Evolutionary conservation across 64 coral and sea anemone genomes (phyloP), one percentile per base, ranked within the genome.

Genomic region (Platygyra sinensis): DNA sequence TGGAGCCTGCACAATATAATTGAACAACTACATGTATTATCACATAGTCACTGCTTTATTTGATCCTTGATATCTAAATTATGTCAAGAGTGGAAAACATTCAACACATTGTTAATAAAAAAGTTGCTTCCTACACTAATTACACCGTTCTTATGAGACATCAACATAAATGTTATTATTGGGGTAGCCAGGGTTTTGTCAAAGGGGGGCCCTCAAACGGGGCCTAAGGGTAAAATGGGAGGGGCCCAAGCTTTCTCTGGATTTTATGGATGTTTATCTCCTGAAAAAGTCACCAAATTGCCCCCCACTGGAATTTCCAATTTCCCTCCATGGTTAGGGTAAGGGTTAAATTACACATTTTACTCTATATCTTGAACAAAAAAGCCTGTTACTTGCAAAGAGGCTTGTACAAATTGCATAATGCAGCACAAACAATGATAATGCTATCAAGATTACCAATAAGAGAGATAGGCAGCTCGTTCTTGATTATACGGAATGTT

Each of bases 381-480:
- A 28, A 57, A 54, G 30, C 20, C 24, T 72, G 54, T 72, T 73
- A 67, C 38, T 90, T 78, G 27, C 61, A 67, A 63, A 90, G 74
- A 28, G 77, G 88, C 64, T 90, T 89, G 60, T 89, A 79, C 17
- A 89, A 62, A 4, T 46, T 46, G 39, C 39, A 46, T 46, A 46
- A 46, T 46, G 39, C 39, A 46, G 39, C 39, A 46, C 39, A 46
- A 5, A 5, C 39, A 74, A 82, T 30, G 71, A 91, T 10, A 80
- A 90, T 91, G 59, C 74, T 80, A 82, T 83, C 78, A 50, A 91
- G 54, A 55, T 91, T 91, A 72, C 78, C 78, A n/a, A n/a, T n/a
- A n/a, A n/a, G n/a, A n/a, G n/a, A n/a, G n/a, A n/a, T n/a, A n/a
- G n/a, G n/a, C n/a, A 91, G 79, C 76, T 91, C 69, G 55, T 91